Conservation (phyloP, 2,113 vertebrate genomes). For the Salvelinus sp. region DNA sequence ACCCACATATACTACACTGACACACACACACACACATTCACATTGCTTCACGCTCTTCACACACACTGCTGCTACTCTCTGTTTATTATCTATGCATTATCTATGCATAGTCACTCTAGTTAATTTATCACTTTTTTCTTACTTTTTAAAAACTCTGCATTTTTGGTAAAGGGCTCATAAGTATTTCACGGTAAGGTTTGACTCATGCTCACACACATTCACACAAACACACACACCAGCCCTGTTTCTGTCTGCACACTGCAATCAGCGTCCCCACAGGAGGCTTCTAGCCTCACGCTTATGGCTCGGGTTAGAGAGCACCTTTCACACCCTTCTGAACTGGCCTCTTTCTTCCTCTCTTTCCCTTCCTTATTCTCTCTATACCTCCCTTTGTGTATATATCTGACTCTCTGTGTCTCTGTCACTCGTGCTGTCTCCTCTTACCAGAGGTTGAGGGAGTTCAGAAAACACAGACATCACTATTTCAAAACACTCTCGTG, state of each 20-base stretch:
- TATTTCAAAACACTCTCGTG: neutral
- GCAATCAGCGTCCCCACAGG: conserved; percentile 4
- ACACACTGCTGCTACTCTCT: too few species aligned
- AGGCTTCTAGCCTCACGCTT: neutral
- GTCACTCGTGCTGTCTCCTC: neutral
- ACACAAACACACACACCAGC: neutral
- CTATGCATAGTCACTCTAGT: too few species aligned
- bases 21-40: too few species aligned
- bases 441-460: neutral
- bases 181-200: too few species aligned
- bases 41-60: too few species aligned
- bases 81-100: too few species aligned
- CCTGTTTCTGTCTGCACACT: conserved; percentile 8
- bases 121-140: too few species aligned
- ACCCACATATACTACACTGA: too few species aligned
- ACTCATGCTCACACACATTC: too few species aligned
- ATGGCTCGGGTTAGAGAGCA: neutral
- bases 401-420: neutral
- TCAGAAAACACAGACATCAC: neutral
- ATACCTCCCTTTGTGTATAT: neutral
- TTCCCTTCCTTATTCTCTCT: neutral
- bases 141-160: too few species aligned
- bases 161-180: too few species aligned
- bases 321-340: neutral
- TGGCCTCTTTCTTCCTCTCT: neutral